These are phyloP conservation scores for Oreotrochilus melanogaster DNA, from an alignment of 2,113 vertebrate genomes.

Conservation along the genomic window DNA sequence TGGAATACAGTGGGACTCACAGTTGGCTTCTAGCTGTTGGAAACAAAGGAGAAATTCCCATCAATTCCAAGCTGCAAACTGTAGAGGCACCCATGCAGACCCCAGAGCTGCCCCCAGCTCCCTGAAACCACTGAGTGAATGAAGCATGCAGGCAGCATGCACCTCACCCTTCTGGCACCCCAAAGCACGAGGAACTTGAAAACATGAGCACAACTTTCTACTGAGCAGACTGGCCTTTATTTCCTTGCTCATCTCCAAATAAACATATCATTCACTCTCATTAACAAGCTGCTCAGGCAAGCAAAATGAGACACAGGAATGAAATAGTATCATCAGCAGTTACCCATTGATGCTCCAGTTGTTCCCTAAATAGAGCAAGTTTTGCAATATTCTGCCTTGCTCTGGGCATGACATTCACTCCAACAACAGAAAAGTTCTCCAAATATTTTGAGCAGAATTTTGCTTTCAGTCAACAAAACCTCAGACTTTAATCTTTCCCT, in stretches of 20 bases:
- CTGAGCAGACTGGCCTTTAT: background rate
- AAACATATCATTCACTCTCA: background rate
- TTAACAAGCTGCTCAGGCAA: background rate
- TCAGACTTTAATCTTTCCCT: background rate
- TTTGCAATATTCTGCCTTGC: background rate
- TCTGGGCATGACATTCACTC: background rate
- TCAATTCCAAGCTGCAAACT: background rate
- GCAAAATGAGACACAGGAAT: background rate
- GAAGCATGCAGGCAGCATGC: background rate
- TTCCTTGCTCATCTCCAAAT: background rate
- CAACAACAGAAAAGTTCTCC: background rate
- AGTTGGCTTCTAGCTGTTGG: background rate
- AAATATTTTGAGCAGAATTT: background rate
- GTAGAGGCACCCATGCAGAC: background rate
- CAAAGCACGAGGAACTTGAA: background rate
- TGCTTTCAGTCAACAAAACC: background rate
- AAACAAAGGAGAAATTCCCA: background rate
- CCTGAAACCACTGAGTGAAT: background rate
- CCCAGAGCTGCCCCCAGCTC: rapidly evolving
- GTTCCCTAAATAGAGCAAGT: background rate
- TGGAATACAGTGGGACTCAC: rapidly evolving
- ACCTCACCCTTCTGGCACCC: background rate
- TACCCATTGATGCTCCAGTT: background rate
- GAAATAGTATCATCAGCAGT: background rate
- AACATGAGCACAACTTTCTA: background rate